Evolutionary conservation across 2,113 vertebrate genomes (phyloP).

Genomic region (Brachypteracias leptosomus): DNA sequence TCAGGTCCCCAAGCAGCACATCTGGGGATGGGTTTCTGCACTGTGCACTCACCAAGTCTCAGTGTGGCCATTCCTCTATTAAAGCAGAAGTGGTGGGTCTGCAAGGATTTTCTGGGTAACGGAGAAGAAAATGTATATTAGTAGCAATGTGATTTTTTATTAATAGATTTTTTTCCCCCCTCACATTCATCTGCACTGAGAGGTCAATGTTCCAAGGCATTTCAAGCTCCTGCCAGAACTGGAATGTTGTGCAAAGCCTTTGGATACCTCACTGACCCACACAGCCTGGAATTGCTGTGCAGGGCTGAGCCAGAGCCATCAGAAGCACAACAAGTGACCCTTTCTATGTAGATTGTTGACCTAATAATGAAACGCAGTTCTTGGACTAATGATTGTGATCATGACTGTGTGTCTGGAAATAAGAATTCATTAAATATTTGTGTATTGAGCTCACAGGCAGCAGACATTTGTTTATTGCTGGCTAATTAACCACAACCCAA

Average conservation of each 20-base stretch:
- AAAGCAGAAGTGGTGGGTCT: not conserved
- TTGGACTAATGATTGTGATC: not conserved
- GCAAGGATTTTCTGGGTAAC: not conserved
- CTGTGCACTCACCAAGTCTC: not conserved
- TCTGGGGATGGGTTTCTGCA: not conserved
- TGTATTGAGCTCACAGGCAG: not conserved
- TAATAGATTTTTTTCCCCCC: not conserved
- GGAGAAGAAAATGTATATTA: not conserved
- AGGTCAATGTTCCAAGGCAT: not conserved
- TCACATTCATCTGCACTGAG: not conserved
- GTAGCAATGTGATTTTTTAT: not conserved
- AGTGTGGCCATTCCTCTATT: not conserved
- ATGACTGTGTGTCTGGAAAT: not conserved
- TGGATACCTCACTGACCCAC: not conserved
- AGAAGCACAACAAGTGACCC: not conserved
- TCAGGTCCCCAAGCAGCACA: not conserved
- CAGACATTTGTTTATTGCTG: not conserved
- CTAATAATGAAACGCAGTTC: not conserved
- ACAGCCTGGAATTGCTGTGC: not conserved
- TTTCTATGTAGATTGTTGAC: not conserved
- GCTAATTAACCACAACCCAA: not conserved
- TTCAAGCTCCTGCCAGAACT: not conserved
- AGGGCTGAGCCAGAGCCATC: not conserved
- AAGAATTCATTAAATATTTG: not conserved
- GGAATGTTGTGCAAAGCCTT: not conserved